Conservation (phyloP, 2,888 invertebrate genomes). For the Lasioglossum malachurum region DNA sequence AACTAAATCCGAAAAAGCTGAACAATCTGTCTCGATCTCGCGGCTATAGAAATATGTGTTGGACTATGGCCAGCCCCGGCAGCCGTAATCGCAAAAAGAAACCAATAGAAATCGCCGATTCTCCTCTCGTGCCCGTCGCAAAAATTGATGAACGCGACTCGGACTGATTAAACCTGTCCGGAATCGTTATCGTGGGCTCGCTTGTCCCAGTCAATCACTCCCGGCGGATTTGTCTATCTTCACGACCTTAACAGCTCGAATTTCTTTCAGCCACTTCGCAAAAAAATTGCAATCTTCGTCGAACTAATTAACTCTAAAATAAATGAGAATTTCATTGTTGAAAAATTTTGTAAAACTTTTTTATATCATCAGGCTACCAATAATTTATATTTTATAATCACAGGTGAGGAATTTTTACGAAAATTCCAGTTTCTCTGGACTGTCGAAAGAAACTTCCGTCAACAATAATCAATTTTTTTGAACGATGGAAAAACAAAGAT, state of each 20-base stretch:
- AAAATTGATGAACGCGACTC: slow-evolving; percentile 1
- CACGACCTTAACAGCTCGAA: not conserved
- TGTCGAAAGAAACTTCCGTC: not conserved
- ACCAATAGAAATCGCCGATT: not conserved
- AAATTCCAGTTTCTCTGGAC: not conserved
- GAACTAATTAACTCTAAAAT: not conserved
- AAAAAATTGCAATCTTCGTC: not conserved
- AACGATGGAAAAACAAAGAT: not conserved
- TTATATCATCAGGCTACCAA: too few species aligned
- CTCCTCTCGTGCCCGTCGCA: not conserved
- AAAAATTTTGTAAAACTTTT: too few species aligned
- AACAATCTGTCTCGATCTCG: slow-evolving; percentile 20
- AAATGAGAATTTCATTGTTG: not conserved
- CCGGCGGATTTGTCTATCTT: not conserved
- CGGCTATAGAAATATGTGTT: not conserved
- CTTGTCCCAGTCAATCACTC: not conserved
- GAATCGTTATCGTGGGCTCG: not conserved
- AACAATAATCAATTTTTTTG: not conserved
- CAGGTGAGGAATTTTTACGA: not conserved
- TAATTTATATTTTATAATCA: too few species aligned
- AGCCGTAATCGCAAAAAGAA: not conserved
- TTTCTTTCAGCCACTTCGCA: not conserved
- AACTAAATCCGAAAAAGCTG: slow-evolving; percentile 8
- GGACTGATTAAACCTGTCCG: slow-evolving; percentile 5
- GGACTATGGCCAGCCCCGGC: not conserved